Evolutionary conservation across 2,797 vertebrate species (phyloP).

Genomic region (Crocodylus rhombifer): DNA sequence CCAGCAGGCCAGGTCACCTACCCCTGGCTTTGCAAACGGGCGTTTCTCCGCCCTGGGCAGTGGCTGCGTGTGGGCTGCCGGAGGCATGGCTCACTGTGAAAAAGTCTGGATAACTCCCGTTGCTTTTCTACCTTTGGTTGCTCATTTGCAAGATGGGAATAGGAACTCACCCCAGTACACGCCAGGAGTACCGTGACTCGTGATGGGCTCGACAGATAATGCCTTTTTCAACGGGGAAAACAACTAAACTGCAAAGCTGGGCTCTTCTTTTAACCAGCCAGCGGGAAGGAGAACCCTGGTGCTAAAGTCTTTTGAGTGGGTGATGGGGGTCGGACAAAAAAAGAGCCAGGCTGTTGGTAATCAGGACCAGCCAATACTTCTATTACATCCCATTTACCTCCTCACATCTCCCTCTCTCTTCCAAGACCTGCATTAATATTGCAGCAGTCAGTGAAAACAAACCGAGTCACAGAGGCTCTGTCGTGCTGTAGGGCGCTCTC

Average conservation of each 20-base stretch:
- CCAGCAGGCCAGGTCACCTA: background rate
- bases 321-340: background rate
- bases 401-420: background rate
- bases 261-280: background rate
- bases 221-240: background rate
- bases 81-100: background rate
- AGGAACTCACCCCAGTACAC: conserved; percentile 49
- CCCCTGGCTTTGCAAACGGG: conserved; percentile 24
- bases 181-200: conserved; percentile 41
- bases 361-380: conserved; percentile 3
- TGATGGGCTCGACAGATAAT: background rate
- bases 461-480: background rate
- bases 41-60: conserved; percentile 17
- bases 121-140: background rate
- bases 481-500: conserved; percentile 31
- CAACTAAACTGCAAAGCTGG: conserved; percentile 38
- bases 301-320: conserved; percentile 16
- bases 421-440: conserved; percentile 48
- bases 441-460: conserved; percentile 41
- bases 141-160: background rate
- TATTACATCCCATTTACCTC: conserved; percentile 19
- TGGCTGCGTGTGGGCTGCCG: no score
- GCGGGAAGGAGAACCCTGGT: background rate
- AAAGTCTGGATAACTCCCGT: background rate
- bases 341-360: background rate